Base-by-base conservation (phyloP, 1,140 invertebrate species). In the Drosophila kurseongensis region DNA sequence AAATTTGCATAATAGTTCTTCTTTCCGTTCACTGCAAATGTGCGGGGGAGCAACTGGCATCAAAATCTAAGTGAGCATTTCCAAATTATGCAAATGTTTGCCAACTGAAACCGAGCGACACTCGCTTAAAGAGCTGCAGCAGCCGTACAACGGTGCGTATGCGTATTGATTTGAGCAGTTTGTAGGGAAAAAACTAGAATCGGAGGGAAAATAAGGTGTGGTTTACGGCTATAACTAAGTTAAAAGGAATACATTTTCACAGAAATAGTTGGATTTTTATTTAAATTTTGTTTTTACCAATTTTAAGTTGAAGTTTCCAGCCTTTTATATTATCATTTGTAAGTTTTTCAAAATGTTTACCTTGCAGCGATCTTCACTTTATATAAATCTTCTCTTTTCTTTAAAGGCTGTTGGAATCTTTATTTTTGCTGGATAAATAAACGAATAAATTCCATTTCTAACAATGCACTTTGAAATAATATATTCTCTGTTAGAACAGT, bases 41-140 rank as follows among this genome's bases (percentile, higher is more conserved):
- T 59, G 55, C 51, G 35, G 13, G 54, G 56, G 42, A 59, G 50
- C 60, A 72, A 42, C 62, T 75, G 61, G 48, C 68, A 69, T 61
- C 75, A 45, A 58, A 75, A 88, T 88, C 67, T 67, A 80, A 83
- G 84, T 76, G 75, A 83, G 76, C 83, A 80, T 89, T 89, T 60
- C 63, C 72, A 83, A 88, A 88, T 88, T 89, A 88, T 88, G 83
- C 76, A 88, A 88, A 88, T 88, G 59, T 78, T 79, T 85, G 66
- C 76, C 23, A 50, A 74, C 50, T 65, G 72, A 75, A 75, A 66
- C 40, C 18, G 47, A 75, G 52, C 45, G 52, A 35, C 47, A 55
- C 18, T 72, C 27, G 45, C 61, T 66, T 62, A 45, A 36, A 54
- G 27, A 63, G 42, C 36, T 67, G 58, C 60, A 72, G 47, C 62